Evolutionary conservation across 2,113 vertebrate species (phyloP).

Genomic region (Bombycilla garrulus): DNA sequence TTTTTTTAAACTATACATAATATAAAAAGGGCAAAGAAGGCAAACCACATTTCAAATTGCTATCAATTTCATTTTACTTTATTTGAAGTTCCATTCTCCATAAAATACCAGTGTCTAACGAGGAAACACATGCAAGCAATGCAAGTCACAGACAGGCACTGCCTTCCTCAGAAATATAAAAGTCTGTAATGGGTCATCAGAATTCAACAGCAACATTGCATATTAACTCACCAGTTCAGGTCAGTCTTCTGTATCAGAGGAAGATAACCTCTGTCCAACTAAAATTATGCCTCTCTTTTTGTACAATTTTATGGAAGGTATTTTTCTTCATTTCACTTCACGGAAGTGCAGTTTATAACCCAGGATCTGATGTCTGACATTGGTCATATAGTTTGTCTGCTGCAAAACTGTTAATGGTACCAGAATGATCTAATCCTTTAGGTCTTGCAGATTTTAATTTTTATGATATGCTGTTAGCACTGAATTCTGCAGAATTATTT

Average conservation of each 20-base stretch:
- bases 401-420: not conserved
- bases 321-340: conserved; percentile 9
- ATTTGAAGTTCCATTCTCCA: not conserved
- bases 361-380: not conserved
- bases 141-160: not conserved
- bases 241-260: not conserved
- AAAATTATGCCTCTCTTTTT: not conserved
- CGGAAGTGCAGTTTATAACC: conserved; percentile 20
- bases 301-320: not conserved
- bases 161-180: not conserved
- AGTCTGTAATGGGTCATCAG: not conserved
- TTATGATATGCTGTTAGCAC: not conserved
- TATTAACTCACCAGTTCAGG: not conserved
- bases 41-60: not conserved
- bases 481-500: conserved; percentile 19
- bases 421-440: conserved; percentile 5
- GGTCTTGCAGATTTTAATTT: not conserved
- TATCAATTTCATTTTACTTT: not conserved
- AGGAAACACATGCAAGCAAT: not conserved
- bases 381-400: conserved; percentile 5
- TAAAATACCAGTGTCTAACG: not conserved
- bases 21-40: not conserved
- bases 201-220: not conserved
- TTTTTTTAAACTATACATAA: not conserved
- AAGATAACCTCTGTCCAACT: not conserved